Evolutionary conservation across 2,888 invertebrate genomes (phyloP).

Genomic region (Aporophyla lueneburgensis): DNA sequence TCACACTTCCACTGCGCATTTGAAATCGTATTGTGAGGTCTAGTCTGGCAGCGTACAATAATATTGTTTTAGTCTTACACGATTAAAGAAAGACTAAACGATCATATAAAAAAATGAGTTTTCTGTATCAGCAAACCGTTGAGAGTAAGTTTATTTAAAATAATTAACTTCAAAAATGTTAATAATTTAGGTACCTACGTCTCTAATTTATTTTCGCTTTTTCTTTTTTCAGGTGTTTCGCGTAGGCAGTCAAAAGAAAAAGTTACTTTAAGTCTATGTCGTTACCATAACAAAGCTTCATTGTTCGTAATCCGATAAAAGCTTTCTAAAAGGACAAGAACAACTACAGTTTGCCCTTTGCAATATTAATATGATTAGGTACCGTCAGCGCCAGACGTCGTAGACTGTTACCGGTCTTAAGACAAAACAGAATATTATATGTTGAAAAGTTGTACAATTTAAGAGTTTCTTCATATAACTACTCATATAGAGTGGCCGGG

Average conservation of each 20-base stretch:
- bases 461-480: not conserved
- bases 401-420: not conserved
- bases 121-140: not conserved
- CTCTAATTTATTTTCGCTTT: not conserved
- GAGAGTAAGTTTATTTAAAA: not conserved
- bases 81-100: no score
- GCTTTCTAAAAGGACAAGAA: conserved; percentile 17
- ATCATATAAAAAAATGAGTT: no score
- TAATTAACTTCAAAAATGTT: not conserved
- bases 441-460: not conserved
- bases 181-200: not conserved
- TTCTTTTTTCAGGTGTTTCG: not conserved
- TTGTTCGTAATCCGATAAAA: conserved; percentile 42
- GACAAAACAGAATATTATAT: conserved; percentile 20
- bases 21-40: no score
- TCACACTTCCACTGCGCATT: no score
- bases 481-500: no score
- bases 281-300: conserved; percentile 18
- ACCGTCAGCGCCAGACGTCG: not conserved
- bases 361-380: conserved; percentile 26
- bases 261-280: conserved; percentile 1
- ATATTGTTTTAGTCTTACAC: no score
- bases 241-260: not conserved
- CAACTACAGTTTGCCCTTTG: conserved; percentile 21
- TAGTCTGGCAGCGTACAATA: no score